Percentiles rank a stretch among this genome's conserved stretches.
Evolutionary conservation across 2,797 vertebrate species (phyloP).

Genomic region (Sebastes glaucus): DNA sequence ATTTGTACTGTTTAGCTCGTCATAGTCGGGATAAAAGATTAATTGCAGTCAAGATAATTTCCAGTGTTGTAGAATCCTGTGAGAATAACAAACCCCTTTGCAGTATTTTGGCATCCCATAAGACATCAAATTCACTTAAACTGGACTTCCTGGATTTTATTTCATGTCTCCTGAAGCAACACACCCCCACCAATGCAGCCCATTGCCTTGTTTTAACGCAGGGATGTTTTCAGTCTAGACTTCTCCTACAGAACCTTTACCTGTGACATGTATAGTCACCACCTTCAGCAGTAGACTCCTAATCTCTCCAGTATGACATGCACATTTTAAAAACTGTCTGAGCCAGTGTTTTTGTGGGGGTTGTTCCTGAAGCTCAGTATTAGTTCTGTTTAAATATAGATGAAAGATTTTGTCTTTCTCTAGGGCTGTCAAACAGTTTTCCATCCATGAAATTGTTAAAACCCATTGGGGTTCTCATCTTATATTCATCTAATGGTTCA

Average conservation of each 20-base stretch:
- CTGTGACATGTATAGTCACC: background rate
- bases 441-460: background rate
- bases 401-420: conserved; percentile 5
- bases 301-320: background rate
- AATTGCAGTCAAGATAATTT: background rate
- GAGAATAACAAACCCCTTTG: background rate
- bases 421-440: background rate
- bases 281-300: background rate
- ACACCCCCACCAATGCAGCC: background rate
- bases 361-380: conserved; percentile 21
- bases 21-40: background rate
- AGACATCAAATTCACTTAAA: background rate
- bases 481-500: background rate
- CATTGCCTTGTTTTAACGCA: background rate
- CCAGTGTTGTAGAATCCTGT: too few species aligned
- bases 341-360: background rate
- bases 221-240: background rate
- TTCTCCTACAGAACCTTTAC: background rate
- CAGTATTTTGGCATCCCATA: background rate
- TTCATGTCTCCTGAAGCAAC: background rate
- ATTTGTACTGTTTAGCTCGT: background rate
- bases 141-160: background rate
- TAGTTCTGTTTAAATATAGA: conserved; percentile 36
- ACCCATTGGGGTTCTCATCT: background rate
- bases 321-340: background rate